Evolutionary conservation across 30 jellyfish, hydroid and myxozoan genomes (phyloP), one percentile per base, ranked within the genome.

Genomic region (Hydractinia echinata): DNA sequence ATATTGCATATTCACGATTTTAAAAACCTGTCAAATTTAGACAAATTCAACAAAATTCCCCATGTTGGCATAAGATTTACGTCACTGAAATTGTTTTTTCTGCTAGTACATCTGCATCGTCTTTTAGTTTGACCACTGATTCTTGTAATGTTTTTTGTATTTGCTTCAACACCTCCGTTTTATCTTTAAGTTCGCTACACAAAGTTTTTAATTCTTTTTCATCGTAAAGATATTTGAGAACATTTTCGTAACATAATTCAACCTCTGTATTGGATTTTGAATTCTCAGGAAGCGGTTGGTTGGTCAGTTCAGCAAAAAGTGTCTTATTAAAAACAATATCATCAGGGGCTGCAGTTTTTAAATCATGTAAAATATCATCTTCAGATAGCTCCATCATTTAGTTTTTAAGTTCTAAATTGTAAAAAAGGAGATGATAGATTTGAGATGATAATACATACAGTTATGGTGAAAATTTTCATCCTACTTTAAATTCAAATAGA

Each of bases 251-350:
- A 54, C 85, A 77, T 60, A 53, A 48, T 9, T 55, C 51, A 5
- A 51, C 11, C 53, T 77, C 78, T 10, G 76, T 51, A 53, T 54
- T 49, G 30, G 30, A 60, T 54, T 20, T n/a, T 8, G 51, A 44
- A 19, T 20, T 20, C 48, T 13, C 76, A 6, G 48, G 21, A n/a
- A 19, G 44, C 15, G 51, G 16, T 72, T 72, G 19, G 19, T 60
- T 60, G 4, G 81, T 72, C 8, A 72, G 49, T 14, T 77, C 80
- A 30, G 79, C 20, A 50, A 77, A 77, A 20, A 51, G 19, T 8
- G 55, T 60, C 60, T 61, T 5, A 77, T 66, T 19, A 77, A 77
- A 77, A 51, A 77, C 81, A 8, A 77, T 30, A 48, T 77, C 85
- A 77, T 77, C 85, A 18, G 49, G 11, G 55, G 85, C 9, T 15